Percentiles rank a stretch among this genome's conserved stretches.
These are phyloP conservation scores for Aphaenogaster rudis DNA, from an alignment of 1,140 invertebrate species.

Conservation along the genomic window DNA sequence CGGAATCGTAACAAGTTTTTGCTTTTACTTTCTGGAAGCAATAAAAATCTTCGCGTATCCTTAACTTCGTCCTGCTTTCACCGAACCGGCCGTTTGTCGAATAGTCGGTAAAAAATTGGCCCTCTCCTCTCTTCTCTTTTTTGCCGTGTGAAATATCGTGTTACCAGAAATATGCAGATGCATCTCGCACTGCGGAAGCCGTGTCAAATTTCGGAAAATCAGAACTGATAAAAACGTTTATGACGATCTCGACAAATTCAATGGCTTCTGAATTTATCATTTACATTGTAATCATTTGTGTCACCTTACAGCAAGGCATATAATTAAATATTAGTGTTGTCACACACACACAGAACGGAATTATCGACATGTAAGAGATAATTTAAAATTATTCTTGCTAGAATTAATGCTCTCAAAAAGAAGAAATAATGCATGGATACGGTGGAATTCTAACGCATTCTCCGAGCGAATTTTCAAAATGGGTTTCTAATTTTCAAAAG, in stretches of 20 bases:
- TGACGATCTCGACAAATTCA: neutral
- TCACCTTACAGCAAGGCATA: neutral
- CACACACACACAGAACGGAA: too few relatives aligned
- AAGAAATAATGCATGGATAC: neutral
- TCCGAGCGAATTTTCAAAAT: constrained; percentile 51
- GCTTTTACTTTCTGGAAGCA: constrained; percentile 58
- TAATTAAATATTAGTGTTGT: neutral
- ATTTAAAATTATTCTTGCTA: neutral
- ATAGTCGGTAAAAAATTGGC: constrained; percentile 56
- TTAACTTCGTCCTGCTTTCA: constrained; percentile 67
- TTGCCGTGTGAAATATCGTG: constrained; percentile 25
- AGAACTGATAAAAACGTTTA: constrained; percentile 6
- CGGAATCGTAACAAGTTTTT: constrained; percentile 28
- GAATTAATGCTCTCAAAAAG: neutral
- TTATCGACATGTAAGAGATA: neutral
- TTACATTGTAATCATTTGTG: neutral
- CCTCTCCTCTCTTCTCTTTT: neutral
- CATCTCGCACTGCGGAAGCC: neutral
- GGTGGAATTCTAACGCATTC: neutral
- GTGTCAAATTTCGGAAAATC: constrained; percentile 43
- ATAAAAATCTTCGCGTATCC: constrained; percentile 62
- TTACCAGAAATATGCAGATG: constrained; percentile 59
- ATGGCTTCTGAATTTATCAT: neutral
- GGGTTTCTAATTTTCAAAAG: constrained; percentile 73
- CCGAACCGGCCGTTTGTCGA: constrained; percentile 58